Evolutionary conservation across 1,140 invertebrate genomes (phyloP).

Genomic region (Parapsyche elsis): DNA sequence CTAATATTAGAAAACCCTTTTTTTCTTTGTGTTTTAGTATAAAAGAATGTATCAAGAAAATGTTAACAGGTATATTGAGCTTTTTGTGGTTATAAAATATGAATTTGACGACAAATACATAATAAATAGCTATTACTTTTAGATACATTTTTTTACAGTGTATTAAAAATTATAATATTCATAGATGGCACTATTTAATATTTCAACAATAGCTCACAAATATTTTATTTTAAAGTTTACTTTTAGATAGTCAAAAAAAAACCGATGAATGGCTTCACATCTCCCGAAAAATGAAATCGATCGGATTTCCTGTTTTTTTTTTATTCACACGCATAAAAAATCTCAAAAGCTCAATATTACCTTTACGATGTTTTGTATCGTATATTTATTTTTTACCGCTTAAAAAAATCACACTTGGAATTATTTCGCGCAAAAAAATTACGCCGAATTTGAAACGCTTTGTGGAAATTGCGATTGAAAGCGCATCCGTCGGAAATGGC

Average conservation of each 20-base stretch:
- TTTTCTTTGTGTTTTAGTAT: not conserved
- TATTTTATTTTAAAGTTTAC: too few relatives aligned
- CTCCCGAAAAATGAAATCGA: not conserved
- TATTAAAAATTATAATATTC: too few relatives aligned
- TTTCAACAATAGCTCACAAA: too few relatives aligned
- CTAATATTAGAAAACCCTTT: not conserved
- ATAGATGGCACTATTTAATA: too few relatives aligned
- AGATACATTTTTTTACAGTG: too few relatives aligned
- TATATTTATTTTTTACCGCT: not conserved
- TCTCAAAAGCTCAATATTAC: not conserved
- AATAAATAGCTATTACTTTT: too few relatives aligned
- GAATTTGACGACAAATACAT: too few relatives aligned
- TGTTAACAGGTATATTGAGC: not conserved
- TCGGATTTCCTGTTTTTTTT: constrained; percentile 10
- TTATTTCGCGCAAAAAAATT: constrained; percentile 27
- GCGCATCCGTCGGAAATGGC: constrained; percentile 34
- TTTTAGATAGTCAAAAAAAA: too few relatives aligned
- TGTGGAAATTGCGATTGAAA: constrained; percentile 14
- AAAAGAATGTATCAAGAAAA: not conserved
- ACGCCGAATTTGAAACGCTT: constrained; percentile 33
- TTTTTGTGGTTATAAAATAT: too few relatives aligned
- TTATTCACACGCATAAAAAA: not conserved
- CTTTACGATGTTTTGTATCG: not conserved
- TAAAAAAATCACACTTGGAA: constrained; percentile 21
- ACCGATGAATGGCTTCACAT: not conserved